phyloP scores from a whole-genome alignment of 2,888 invertebrate genomes.

The Coenonympha arcania region DNA sequence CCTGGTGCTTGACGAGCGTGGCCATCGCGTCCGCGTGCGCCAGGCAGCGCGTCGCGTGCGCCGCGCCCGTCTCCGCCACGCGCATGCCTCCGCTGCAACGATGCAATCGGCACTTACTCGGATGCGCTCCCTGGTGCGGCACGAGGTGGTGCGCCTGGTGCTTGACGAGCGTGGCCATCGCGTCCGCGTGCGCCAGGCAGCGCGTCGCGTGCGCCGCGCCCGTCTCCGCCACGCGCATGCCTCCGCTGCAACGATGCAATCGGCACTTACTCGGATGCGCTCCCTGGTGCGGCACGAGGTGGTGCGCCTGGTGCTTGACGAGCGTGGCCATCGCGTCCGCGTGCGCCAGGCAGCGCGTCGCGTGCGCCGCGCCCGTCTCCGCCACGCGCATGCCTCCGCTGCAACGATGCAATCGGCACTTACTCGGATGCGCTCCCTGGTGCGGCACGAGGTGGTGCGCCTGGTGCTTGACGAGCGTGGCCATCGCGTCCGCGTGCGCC shows the following conservation, averaged over 20 bases:
- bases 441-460: slow-evolving; percentile 71
- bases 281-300: slow-evolving; percentile 66
- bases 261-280: slow-evolving; percentile 63
- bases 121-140: slow-evolving; percentile 64
- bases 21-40: slow-evolving; percentile 75
- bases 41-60: slow-evolving; percentile 67
- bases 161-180: slow-evolving; percentile 69
- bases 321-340: slow-evolving; percentile 74
- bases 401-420: too few species aligned
- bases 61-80: slow-evolving; percentile 62
- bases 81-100: slow-evolving; percentile 34
- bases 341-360: slow-evolving; percentile 70
- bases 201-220: slow-evolving; percentile 66
- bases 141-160: slow-evolving; percentile 72
- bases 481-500: slow-evolving; percentile 74
- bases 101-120: too few species aligned
- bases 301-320: slow-evolving; percentile 69
- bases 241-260: slow-evolving; percentile 31
- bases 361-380: slow-evolving; percentile 66
- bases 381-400: slow-evolving; percentile 43
- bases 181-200: slow-evolving; percentile 74
- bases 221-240: slow-evolving; percentile 52
- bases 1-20: slow-evolving; percentile 71
- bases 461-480: slow-evolving; percentile 71
- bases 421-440: slow-evolving; percentile 64